Conservation (phyloP, 2,888 invertebrate genomes). For the Himalopsyche tibetana region DNA sequence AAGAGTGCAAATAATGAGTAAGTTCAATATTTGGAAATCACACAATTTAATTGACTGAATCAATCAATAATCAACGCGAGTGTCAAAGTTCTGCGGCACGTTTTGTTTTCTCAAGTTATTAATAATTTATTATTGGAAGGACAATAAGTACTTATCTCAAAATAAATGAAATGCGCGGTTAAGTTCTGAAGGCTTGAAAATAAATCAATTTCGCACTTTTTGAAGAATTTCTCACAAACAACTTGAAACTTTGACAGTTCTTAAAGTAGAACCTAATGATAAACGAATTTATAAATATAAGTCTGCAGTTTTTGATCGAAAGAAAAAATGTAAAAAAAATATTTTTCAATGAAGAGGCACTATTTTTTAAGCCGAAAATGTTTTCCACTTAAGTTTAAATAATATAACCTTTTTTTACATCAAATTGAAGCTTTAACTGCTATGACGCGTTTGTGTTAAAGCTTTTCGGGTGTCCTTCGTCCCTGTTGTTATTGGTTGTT, state of each 20-base stretch:
- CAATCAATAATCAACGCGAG: no score
- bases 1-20: no score
- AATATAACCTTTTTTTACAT: no score
- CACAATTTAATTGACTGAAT: no score
- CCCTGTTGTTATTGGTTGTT: no score
- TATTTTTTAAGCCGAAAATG: no score
- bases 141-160: not conserved
- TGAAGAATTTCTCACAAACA: not conserved
- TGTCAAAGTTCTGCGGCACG: not conserved
- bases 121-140: conserved; percentile 14
- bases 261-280: not conserved
- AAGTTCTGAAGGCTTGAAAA: not conserved
- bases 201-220: conserved; percentile 11
- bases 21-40: no score
- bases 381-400: no score
- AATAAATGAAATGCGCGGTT: conserved; percentile 10
- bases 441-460: no score
- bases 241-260: conserved; percentile 9
- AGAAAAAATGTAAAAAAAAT: not conserved
- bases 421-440: no score
- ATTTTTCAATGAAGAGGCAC: no score
- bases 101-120: not conserved
- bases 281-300: not conserved
- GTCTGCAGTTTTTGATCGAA: not conserved
- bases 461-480: no score